A percentile compares a stretch with the other conserved stretches of the same genome.
These are phyloP conservation scores for Sebastes schlegelii DNA, from an alignment of 2,113 vertebrate genomes.

Conservation along the genomic window DNA sequence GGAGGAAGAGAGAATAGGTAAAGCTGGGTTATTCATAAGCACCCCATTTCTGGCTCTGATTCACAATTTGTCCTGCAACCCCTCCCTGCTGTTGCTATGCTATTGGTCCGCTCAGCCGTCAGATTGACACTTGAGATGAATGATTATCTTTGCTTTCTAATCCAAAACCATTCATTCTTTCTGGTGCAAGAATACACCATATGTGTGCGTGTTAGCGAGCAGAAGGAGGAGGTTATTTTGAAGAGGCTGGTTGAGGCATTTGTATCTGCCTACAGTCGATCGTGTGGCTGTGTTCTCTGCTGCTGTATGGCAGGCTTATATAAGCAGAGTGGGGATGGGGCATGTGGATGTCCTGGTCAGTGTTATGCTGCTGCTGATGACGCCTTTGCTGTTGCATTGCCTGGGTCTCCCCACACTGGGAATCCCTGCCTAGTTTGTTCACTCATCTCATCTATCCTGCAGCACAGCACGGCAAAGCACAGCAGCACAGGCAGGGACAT, in stretches of 20 bases:
- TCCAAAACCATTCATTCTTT: slow-evolving; percentile 39
- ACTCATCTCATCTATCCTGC: slow-evolving; percentile 46
- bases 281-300: slow-evolving; percentile 15
- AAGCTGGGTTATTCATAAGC: slow-evolving; percentile 74
- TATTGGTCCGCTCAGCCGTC: slow-evolving; percentile 17
- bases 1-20: slow-evolving; percentile 44
- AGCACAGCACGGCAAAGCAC: slow-evolving; percentile 26
- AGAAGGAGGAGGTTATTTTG: slow-evolving; percentile 1
- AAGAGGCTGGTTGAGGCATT: slow-evolving; percentile 25
- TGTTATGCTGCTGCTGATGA: slow-evolving; percentile 73
- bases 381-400: slow-evolving; percentile 73
- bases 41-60: slow-evolving; percentile 52
- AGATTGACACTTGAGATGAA: slow-evolving; percentile 37
- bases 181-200: slow-evolving; percentile 6
- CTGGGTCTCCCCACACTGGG: slow-evolving; percentile 77
- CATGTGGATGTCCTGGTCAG: slow-evolving; percentile 74
- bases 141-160: slow-evolving; percentile 31
- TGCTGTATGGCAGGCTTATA: slow-evolving; percentile 53
- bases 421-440: slow-evolving; percentile 76
- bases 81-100: slow-evolving; percentile 31
- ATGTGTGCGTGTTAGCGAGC: background rate
- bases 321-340: slow-evolving; percentile 46
- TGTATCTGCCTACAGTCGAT: slow-evolving; percentile 11
- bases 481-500: background rate
- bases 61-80: slow-evolving; percentile 37